Conservation (phyloP, 1,140 invertebrate species). For the Platyura marginata region DNA sequence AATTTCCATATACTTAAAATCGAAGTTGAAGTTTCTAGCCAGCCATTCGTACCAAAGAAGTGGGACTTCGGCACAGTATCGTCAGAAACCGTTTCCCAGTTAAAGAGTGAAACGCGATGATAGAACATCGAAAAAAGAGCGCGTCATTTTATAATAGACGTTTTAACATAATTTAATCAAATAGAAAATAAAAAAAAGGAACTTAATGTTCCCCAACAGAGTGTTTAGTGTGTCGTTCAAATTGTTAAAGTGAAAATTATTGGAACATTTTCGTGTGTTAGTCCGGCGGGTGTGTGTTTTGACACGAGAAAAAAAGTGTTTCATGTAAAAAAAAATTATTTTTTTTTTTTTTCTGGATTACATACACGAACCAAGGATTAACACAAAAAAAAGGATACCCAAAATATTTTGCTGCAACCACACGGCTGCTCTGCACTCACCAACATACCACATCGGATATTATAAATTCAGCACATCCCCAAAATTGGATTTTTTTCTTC, state of each 20-base stretch:
- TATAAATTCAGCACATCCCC: too few species aligned
- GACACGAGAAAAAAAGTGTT: not conserved
- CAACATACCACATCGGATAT: too few species aligned
- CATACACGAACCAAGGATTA: too few species aligned
- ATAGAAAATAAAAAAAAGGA: conserved; percentile 3
- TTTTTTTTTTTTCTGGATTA: too few species aligned
- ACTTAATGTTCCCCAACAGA: not conserved
- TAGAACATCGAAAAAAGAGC: conserved; percentile 6
- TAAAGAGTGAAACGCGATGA: conserved; percentile 10
- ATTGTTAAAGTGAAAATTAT: conserved; percentile 2
- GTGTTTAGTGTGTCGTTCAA: not conserved
- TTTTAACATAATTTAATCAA: conserved; percentile 2
- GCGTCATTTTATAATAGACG: conserved; percentile 4
- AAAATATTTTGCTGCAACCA: too few species aligned
- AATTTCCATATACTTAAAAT: too few species aligned
- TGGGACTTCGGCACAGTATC: conserved; percentile 1
- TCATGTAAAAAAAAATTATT: not conserved
- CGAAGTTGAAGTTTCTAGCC: too few species aligned
- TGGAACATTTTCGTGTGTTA: not conserved
- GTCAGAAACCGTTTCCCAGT: conserved; percentile 5
- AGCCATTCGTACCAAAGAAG: too few species aligned
- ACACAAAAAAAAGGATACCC: too few species aligned
- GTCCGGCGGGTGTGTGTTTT: not conserved
- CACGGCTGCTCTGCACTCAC: too few species aligned
- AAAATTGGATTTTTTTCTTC: too few species aligned